Percentiles rank a stretch among this genome's conserved stretches.
Evolutionary conservation across 2,797 vertebrate genomes (phyloP).

Genomic region (Semaprochilodus insignis): DNA sequence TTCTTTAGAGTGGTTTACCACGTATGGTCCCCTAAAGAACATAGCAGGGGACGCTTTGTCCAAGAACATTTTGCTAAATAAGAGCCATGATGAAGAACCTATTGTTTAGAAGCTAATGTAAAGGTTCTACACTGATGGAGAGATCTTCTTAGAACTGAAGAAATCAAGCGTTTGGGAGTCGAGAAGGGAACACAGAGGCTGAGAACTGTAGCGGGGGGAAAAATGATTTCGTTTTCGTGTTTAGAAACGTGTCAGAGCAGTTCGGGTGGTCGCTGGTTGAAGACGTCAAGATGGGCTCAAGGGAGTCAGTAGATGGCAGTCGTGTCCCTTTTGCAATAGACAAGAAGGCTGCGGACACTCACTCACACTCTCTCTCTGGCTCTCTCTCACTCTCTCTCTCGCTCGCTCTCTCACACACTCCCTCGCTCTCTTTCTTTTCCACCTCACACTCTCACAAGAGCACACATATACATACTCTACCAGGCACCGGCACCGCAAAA

Average conservation of each 20-base stretch:
- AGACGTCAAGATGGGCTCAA: constrained; percentile 44
- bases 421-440: constrained; percentile 25
- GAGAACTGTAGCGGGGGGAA: not conserved
- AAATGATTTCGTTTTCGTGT: too few species aligned
- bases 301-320: constrained; percentile 91
- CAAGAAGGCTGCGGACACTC: constrained; percentile 51
- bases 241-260: not conserved
- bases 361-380: constrained; percentile 24
- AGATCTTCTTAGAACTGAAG: not conserved
- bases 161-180: not conserved
- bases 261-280: constrained; percentile 19
- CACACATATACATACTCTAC: constrained; percentile 24
- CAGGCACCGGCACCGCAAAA: constrained; percentile 50
- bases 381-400: constrained; percentile 41
- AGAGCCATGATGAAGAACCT: too few species aligned
- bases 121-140: too few species aligned
- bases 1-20: too few species aligned
- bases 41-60: too few species aligned
- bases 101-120: too few species aligned
- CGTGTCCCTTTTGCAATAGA: constrained; percentile 77
- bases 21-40: too few species aligned
- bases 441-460: constrained; percentile 40
- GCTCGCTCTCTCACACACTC: constrained; percentile 7
- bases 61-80: too few species aligned
- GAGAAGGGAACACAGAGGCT: not conserved